Evolutionary conservation across 2,113 vertebrate genomes (phyloP).

Genomic region (Aleadryas rufinucha): DNA sequence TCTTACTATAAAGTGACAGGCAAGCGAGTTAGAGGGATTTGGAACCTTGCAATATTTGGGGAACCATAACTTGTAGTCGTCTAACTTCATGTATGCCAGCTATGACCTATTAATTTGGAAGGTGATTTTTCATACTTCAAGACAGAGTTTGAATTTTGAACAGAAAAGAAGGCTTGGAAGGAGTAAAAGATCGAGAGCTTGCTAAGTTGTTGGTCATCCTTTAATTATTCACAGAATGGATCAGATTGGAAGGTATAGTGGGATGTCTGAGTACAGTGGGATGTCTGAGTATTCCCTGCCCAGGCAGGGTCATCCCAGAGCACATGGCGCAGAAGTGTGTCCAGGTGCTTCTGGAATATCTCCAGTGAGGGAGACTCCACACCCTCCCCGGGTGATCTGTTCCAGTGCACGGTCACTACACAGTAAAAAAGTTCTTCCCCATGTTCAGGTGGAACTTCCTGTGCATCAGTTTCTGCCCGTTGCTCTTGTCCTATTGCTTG

Average conservation of each 20-base stretch:
- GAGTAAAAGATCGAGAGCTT: background rate
- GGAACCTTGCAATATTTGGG: background rate
- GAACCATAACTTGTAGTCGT: background rate
- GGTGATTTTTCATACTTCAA: background rate
- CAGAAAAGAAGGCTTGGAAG: background rate
- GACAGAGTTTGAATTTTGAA: background rate
- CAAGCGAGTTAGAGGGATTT: background rate
- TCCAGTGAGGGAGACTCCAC: background rate
- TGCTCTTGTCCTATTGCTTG: background rate
- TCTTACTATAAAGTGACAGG: background rate
- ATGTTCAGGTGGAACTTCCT: background rate
- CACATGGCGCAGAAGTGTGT: background rate
- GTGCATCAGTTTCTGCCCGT: background rate
- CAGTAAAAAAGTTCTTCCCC: background rate
- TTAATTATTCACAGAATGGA: background rate
- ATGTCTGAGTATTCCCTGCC: background rate
- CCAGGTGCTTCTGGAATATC: too few relatives aligned
- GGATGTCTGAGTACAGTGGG: background rate
- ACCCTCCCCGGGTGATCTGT: background rate
- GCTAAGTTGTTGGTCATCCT: accelerated
- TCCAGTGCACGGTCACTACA: background rate
- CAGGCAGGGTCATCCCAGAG: background rate
- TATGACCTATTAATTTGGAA: background rate
- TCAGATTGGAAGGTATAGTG: background rate
- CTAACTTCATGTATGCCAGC: background rate